A percentile compares a stretch with the other conserved stretches of the same genome.
Evolutionary conservation across 2,113 vertebrate species (phyloP).

Genomic region (Cryptotis parvus): DNA sequence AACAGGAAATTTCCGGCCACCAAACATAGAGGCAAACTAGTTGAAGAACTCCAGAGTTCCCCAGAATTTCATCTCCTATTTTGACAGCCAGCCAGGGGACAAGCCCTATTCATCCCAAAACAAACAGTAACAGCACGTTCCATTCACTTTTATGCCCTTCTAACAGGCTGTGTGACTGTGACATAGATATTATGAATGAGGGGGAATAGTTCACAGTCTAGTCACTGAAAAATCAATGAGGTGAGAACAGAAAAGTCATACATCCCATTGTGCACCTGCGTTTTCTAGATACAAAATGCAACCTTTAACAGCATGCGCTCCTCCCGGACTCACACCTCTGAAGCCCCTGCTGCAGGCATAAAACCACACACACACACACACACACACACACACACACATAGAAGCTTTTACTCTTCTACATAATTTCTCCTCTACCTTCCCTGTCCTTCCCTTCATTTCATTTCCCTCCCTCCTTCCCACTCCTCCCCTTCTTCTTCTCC

Average conservation of each 20-base stretch:
- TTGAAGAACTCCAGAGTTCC: background rate
- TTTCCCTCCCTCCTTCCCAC: no score
- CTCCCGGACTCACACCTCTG: background rate
- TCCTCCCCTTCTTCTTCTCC: no score
- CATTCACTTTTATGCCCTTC: conserved; percentile 36
- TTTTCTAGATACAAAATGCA: conserved; percentile 35
- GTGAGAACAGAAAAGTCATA: conserved; percentile 10
- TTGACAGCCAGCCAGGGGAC: background rate
- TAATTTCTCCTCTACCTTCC: no score
- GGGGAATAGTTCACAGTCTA: conserved; percentile 29
- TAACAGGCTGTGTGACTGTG: conserved; percentile 46
- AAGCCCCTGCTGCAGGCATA: no score
- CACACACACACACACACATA: no score
- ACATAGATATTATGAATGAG: conserved; percentile 58
- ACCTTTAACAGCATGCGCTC: background rate
- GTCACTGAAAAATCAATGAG: conserved; percentile 63
- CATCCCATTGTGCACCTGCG: conserved; percentile 19
- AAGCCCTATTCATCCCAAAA: conserved; percentile 51
- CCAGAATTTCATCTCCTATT: conserved; percentile 25
- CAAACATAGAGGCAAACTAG: background rate
- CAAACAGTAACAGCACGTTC: background rate
- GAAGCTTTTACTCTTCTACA: no score
- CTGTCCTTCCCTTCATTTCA: no score
- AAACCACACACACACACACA: no score
- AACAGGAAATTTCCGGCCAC: background rate